Conservation (phyloP, 2,888 invertebrate genomes). For the Nipponacmea schrenckii region DNA sequence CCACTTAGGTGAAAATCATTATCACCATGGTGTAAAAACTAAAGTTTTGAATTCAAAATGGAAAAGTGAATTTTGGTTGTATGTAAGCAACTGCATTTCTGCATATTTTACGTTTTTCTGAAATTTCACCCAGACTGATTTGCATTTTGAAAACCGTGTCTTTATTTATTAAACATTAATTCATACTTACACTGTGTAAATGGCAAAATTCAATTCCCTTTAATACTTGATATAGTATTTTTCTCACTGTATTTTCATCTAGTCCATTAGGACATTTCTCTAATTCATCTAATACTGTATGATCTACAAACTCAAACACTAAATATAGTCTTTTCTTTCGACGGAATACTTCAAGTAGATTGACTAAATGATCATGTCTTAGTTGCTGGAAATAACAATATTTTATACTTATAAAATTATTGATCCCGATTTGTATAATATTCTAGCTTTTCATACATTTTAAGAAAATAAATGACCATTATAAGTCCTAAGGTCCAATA, state of each 20-base stretch:
- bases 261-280: conserved; percentile 79
- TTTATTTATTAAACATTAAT: too few relatives aligned
- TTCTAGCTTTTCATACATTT: too few relatives aligned
- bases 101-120: too few relatives aligned
- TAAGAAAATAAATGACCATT: not conserved
- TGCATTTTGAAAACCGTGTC: too few relatives aligned
- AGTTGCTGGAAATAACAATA: conserved; percentile 75
- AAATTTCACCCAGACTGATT: too few relatives aligned
- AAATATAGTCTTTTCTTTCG: conserved; percentile 85
- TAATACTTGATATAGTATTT: conserved; percentile 84
- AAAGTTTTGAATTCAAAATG: too few relatives aligned
- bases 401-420: too few relatives aligned
- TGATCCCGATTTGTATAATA: too few relatives aligned
- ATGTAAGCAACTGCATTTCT: too few relatives aligned
- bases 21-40: not conserved
- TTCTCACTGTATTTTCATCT: conserved; percentile 79
- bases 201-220: conserved; percentile 78
- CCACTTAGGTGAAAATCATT: too few relatives aligned
- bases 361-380: conserved; percentile 87
- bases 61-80: too few relatives aligned
- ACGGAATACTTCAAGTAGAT: conserved; percentile 88
- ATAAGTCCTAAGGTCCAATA: too few relatives aligned
- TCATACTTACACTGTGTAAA: conserved; percentile 78
- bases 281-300: conserved; percentile 85
- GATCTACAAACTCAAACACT: conserved; percentile 88